Evolutionary conservation across 1,140 invertebrate genomes (phyloP).

Genomic region (Charaxes varanes): DNA sequence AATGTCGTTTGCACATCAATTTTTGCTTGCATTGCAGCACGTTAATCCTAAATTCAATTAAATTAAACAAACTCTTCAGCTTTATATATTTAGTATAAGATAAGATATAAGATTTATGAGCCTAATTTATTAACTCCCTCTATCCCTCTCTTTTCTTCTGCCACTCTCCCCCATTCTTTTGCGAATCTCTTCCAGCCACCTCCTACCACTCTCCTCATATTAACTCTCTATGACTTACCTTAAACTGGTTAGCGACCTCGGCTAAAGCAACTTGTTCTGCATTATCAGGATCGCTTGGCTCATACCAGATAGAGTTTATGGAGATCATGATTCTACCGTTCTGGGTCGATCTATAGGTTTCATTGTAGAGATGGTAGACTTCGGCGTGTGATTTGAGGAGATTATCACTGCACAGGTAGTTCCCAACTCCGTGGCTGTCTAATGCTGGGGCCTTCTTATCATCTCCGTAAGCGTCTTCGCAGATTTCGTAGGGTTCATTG

Average conservation of each 20-base stretch:
- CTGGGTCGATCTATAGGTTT: conserved; percentile 64
- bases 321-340: conserved; percentile 71
- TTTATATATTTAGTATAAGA: too few species aligned
- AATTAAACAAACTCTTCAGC: too few species aligned
- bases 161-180: too few species aligned
- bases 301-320: conserved; percentile 71
- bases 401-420: conserved; percentile 75
- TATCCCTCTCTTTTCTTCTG: too few species aligned
- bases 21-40: too few species aligned
- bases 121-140: too few species aligned
- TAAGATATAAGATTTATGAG: too few species aligned
- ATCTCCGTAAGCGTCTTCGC: conserved; percentile 74
- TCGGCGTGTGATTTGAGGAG: conserved; percentile 75
- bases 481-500: conserved; percentile 75
- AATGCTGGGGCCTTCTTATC: conserved; percentile 67
- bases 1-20: too few species aligned
- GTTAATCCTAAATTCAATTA: too few species aligned
- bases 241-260: conserved; percentile 70
- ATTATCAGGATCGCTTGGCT: conserved; percentile 57
- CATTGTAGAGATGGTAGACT: conserved; percentile 74
- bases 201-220: too few species aligned
- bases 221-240: too few species aligned
- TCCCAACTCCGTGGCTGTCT: conserved; percentile 68
- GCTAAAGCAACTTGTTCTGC: conserved; percentile 58
- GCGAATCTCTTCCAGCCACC: too few species aligned